Evolutionary conservation across 2,797 vertebrate genomes (phyloP), one percentile per base, ranked within the genome.

Genomic region (Paratrypauchen microcephalus): DNA sequence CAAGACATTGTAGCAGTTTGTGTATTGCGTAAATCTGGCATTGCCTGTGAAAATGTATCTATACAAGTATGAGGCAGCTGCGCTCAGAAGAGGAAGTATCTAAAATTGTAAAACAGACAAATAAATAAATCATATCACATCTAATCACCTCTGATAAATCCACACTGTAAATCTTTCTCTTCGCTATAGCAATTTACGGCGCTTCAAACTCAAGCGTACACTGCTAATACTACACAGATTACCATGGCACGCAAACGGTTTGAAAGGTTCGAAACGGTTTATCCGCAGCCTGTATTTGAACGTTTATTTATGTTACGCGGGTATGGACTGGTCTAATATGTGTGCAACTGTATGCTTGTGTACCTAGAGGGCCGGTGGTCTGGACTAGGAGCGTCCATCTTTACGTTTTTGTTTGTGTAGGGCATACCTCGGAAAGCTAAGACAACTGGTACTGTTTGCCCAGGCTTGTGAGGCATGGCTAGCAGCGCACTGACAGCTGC

Each of bases 371-470:
- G 70, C 76, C 71, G 8, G 11, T 57, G 78, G 80, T 83, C 77
- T 84, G 72, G 82, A 82, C 84, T 80, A 79, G 74, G 83, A 93
- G 82, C 92, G 83, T 89, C 80, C 83, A 87, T 92, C 93, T 57
- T 57, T 93, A 85, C 79, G 82, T 79, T 70, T 81, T 68, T 94
- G 88, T 95, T 96, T 95, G 92, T 93, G 91, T 85, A 95, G 93
- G 90, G 93, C 90, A 79, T 89, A 87, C 92, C 92, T 91, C 83
- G 92, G 85, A 93, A 95, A 94, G 92, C 92, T 94, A 91, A 83
- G 92, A 95, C 95, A 95, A 94, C 89, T 90, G 87, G 61, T 75
- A 83, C 24, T 90, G 90, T 95, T 94, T 94, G 94, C 92, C 76
- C 88, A 92, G 90, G 87, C 92, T 92, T 59, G 68, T 88, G 70